Percentiles rank a stretch among this genome's conserved stretches.
Evolutionary conservation across 2,113 vertebrate genomes (phyloP).

Genomic region (Oceanodroma tethys): DNA sequence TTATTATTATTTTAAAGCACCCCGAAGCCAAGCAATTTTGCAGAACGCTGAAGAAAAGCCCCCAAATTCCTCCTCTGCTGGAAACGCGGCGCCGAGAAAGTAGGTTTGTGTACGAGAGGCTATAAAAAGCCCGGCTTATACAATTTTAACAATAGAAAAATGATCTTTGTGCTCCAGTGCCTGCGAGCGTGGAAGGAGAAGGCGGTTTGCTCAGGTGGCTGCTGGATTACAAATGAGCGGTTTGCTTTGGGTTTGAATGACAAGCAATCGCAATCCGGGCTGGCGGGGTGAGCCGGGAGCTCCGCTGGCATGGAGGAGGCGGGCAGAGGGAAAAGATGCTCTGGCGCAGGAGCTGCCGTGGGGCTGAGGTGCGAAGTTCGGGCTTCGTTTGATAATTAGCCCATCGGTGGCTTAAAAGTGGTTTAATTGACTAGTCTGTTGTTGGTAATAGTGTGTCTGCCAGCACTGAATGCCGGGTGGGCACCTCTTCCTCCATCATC

Average conservation of each 20-base stretch:
- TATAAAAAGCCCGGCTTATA: slow-evolving; percentile 72
- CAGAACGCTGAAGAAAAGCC: background rate
- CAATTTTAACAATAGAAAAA: slow-evolving; percentile 78
- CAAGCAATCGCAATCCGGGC: slow-evolving; percentile 80
- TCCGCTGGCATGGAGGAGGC: background rate
- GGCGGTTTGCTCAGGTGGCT: slow-evolving; percentile 77
- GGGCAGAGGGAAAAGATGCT: background rate
- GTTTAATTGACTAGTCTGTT: slow-evolving; percentile 79
- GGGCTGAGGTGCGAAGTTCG: slow-evolving; percentile 62
- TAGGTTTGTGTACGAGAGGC: slow-evolving; percentile 58
- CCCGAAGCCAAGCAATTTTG: slow-evolving; percentile 58
- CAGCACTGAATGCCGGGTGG: background rate
- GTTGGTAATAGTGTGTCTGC: slow-evolving; percentile 73
- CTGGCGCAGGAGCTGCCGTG: background rate
- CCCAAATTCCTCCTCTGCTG: background rate
- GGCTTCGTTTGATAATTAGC: slow-evolving; percentile 80
- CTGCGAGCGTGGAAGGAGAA: slow-evolving; percentile 59
- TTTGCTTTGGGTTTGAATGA: slow-evolving; percentile 82
- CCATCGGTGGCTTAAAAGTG: slow-evolving; percentile 77
- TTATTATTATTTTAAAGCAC: slow-evolving; percentile 31
- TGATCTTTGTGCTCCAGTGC: slow-evolving; percentile 76
- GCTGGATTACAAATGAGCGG: slow-evolving; percentile 85
- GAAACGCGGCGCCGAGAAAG: slow-evolving; percentile 6
- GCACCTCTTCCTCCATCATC: background rate
- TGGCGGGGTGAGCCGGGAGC: slow-evolving; percentile 51